Conservation (phyloP, 2,888 invertebrate genomes). For the Apodemia hepburni region DNA sequence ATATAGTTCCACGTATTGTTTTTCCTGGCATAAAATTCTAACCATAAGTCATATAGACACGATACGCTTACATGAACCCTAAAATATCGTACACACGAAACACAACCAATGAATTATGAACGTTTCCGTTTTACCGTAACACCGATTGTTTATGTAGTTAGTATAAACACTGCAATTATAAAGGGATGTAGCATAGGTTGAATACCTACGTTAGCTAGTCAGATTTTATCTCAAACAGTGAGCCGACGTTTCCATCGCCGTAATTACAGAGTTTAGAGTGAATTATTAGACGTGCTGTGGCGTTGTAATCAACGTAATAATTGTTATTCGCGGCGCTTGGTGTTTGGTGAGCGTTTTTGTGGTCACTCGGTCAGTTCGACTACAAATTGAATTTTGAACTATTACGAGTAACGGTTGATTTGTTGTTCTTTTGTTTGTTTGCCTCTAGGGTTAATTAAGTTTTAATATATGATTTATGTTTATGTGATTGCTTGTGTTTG, state of each 20-base stretch:
- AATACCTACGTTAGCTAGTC: slow-evolving; percentile 19
- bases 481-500: background rate
- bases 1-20: too few relatives aligned
- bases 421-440: slow-evolving; percentile 30
- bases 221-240: slow-evolving; percentile 72
- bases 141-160: slow-evolving; percentile 63
- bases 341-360: slow-evolving; percentile 54
- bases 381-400: slow-evolving; percentile 66
- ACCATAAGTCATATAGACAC: background rate
- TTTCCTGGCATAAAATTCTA: too few relatives aligned
- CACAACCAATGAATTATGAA: slow-evolving; percentile 15
- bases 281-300: slow-evolving; percentile 71
- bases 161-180: slow-evolving; percentile 55
- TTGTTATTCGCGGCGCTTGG: slow-evolving; percentile 62
- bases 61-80: background rate
- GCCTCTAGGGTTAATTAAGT: slow-evolving; percentile 11
- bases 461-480: slow-evolving; percentile 11
- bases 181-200: slow-evolving; percentile 17
- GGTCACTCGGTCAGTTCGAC: slow-evolving; percentile 37
- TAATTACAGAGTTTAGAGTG: slow-evolving; percentile 78
- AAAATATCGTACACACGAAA: slow-evolving; percentile 9
- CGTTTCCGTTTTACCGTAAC: slow-evolving; percentile 13
- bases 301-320: slow-evolving; percentile 69
- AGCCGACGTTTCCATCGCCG: slow-evolving; percentile 70
- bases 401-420: slow-evolving; percentile 33